A percentile compares a stretch with the other conserved stretches of the same genome.
phyloP scores from a whole-genome alignment of 2,888 invertebrate species.

The Torymus auratus region DNA sequence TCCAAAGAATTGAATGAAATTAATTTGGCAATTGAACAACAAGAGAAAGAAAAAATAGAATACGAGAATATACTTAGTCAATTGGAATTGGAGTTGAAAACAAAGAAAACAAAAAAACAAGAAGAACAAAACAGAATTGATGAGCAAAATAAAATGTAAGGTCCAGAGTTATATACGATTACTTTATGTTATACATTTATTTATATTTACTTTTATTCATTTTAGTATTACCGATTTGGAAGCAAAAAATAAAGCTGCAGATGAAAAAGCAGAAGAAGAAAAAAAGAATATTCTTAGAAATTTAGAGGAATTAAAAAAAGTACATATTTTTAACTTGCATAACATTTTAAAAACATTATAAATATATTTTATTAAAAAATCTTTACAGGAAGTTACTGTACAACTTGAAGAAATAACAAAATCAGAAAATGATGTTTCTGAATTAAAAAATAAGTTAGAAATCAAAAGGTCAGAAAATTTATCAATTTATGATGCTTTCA shows the following conservation, averaged over 20 bases:
- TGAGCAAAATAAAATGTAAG: constrained; percentile 42
- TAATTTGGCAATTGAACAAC: constrained; percentile 29
- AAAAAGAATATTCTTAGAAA: constrained; percentile 32
- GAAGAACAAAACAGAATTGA: constrained; percentile 22
- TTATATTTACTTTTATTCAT: constrained; percentile 2
- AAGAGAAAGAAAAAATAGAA: constrained; percentile 27
- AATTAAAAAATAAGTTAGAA: constrained; percentile 33
- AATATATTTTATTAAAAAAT: background rate
- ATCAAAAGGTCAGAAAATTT: constrained; percentile 21
- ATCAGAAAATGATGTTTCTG: constrained; percentile 6
- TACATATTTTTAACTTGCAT: constrained; percentile 12
- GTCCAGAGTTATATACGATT: background rate
- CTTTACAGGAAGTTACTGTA: constrained; percentile 22
- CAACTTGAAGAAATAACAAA: background rate
- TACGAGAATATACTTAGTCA: constrained; percentile 19
- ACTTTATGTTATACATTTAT: constrained; percentile 1
- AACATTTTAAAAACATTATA: background rate
- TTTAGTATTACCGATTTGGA: constrained; percentile 45
- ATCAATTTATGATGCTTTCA: background rate
- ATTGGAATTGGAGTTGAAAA: constrained; percentile 37
- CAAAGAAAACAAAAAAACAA: constrained; percentile 21
- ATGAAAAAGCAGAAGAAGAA: constrained; percentile 22
- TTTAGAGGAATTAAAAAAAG: constrained; percentile 40
- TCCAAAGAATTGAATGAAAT: constrained; percentile 32
- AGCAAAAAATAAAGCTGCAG: constrained; percentile 1